Conservation (phyloP, 2,888 invertebrate species). For the Pachydiplax longipennis region DNA sequence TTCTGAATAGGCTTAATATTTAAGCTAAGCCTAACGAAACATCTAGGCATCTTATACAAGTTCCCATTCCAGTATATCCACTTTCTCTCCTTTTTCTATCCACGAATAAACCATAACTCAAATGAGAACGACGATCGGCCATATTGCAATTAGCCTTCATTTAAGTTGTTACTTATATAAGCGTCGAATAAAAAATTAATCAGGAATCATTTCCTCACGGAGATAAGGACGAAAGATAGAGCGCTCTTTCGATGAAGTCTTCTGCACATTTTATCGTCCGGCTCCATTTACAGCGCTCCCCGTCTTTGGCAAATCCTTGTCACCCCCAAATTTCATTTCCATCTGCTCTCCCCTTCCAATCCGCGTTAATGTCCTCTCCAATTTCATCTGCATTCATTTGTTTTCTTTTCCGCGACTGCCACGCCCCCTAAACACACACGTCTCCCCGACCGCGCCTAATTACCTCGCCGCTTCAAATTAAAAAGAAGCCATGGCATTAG, state of each 20-base stretch:
- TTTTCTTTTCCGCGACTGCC: background rate
- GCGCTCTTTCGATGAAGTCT: background rate
- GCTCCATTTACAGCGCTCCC: background rate
- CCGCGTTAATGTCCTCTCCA: background rate
- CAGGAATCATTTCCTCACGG: no score
- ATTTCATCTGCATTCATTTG: conserved; percentile 2
- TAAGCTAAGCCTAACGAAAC: no score
- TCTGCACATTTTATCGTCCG: background rate
- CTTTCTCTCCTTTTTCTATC: no score
- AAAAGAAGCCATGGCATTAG: conserved; percentile 5
- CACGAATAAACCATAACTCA: no score
- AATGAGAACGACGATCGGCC: no score
- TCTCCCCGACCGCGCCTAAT: background rate
- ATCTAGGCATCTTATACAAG: no score
- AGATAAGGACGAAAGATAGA: no score
- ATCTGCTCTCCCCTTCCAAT: conserved; percentile 2
- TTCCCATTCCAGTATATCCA: no score
- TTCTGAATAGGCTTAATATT: no score
- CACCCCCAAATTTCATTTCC: background rate
- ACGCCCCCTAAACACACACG: background rate
- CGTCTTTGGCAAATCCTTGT: background rate
- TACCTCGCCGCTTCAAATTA: conserved; percentile 14
- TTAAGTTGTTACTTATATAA: background rate
- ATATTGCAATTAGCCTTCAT: no score
- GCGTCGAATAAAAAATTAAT: no score